Conservation (phyloP, 1,140 invertebrate species). For the Drosophila oshimai region DNA sequence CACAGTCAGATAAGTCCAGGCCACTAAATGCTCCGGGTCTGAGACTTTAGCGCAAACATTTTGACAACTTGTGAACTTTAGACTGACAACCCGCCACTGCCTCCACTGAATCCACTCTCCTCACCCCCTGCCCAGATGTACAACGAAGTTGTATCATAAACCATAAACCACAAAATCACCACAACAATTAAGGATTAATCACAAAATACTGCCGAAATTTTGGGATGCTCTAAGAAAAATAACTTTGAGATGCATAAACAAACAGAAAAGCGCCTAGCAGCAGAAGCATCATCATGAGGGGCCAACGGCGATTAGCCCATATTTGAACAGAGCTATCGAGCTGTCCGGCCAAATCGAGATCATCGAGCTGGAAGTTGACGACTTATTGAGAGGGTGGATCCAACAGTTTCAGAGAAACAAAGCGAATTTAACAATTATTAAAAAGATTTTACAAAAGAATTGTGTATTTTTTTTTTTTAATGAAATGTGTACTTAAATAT, state of each 20-base stretch:
- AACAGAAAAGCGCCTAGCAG: constrained; percentile 55
- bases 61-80: constrained; percentile 79
- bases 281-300: constrained; percentile 17
- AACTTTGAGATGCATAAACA: constrained; percentile 69
- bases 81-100: constrained; percentile 37
- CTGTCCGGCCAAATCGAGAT: constrained; percentile 30
- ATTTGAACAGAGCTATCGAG: constrained; percentile 31
- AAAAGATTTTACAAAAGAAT: neutral
- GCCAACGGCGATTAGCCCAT: constrained; percentile 48
- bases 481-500: neutral
- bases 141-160: constrained; percentile 36
- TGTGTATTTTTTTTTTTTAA: no score
- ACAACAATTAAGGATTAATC: constrained; percentile 45
- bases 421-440: neutral
- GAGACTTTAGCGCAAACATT: constrained; percentile 69
- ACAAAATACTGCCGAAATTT: constrained; percentile 54
- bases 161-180: constrained; percentile 57
- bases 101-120: neutral
- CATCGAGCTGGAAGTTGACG: constrained; percentile 5
- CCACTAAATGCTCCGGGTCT: constrained; percentile 20
- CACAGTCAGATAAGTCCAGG: constrained; percentile 56
- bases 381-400: neutral
- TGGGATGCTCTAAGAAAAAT: constrained; percentile 48
- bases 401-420: neutral
- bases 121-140: constrained; percentile 31